These are phyloP conservation scores for Stenodema calcarata DNA, from an alignment of 2,888 invertebrate species.

Conservation along the genomic window DNA sequence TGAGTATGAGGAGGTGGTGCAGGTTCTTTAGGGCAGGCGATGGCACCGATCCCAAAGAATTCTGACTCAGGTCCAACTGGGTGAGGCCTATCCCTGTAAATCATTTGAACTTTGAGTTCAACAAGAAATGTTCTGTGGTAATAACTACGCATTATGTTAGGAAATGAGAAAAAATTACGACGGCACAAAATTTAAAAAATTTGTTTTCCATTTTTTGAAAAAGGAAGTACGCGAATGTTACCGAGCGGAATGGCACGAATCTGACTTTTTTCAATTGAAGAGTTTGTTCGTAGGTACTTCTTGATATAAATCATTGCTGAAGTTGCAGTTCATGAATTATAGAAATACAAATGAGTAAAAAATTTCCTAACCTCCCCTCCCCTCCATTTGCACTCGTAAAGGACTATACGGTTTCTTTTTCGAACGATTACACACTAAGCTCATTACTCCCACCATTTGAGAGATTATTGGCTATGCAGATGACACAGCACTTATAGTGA, in stretches of 20 bases:
- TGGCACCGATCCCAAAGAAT: slow-evolving; percentile 80
- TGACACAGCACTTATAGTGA: no score
- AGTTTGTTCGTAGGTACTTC: no score
- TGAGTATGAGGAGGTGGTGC: slow-evolving; percentile 82
- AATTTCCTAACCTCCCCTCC: no score
- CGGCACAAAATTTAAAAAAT: not conserved
- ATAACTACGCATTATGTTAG: not conserved
- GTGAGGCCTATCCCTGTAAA: slow-evolving; percentile 80
- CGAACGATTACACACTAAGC: no score
- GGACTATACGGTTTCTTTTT: no score
- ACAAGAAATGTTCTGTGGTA: slow-evolving; percentile 34
- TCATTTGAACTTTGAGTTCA: slow-evolving; percentile 34
- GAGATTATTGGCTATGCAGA: no score
- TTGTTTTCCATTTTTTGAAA: not conserved
- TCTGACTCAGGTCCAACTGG: slow-evolving; percentile 86
- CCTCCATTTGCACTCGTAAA: no score
- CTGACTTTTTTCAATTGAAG: no score
- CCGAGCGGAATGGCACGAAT: not conserved
- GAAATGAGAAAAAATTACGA: slow-evolving; percentile 2
- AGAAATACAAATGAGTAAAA: no score
- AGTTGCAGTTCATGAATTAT: no score
- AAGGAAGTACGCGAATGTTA: not conserved
- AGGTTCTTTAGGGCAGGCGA: slow-evolving; percentile 80
- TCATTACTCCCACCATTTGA: no score
- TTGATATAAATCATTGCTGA: no score